Conservation (phyloP, 2,888 invertebrate species). For the Oithona nana region DNA sequence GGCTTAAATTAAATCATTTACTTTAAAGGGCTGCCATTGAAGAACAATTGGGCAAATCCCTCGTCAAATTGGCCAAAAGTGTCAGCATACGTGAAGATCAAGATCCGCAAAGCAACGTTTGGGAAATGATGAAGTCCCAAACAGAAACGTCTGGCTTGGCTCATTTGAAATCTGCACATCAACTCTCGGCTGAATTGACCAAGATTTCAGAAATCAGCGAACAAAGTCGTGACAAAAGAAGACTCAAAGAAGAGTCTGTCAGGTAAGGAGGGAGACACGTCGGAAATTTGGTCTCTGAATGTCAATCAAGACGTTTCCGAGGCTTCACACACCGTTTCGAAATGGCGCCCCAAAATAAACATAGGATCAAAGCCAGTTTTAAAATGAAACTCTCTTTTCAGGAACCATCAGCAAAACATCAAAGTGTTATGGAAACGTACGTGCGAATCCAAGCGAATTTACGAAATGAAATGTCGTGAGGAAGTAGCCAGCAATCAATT, state of each 20-base stretch:
- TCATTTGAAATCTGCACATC: background rate
- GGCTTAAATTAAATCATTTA: too few relatives aligned
- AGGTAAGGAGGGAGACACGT: too few relatives aligned
- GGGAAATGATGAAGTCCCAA: background rate
- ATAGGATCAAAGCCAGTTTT: too few relatives aligned
- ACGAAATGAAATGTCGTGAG: background rate
- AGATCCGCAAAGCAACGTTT: too few relatives aligned
- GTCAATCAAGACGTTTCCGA: too few relatives aligned
- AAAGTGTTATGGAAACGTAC: background rate
- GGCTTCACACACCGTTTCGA: too few relatives aligned
- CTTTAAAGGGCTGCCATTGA: background rate
- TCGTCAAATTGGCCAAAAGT: background rate
- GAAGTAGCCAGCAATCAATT: background rate
- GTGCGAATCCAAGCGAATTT: background rate
- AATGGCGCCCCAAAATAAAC: background rate
- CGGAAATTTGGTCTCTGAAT: too few relatives aligned
- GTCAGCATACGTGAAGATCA: background rate
- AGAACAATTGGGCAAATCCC: background rate
- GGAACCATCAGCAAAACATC: background rate
- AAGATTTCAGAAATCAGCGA: background rate
- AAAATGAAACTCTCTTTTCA: background rate
- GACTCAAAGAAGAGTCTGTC: background rate
- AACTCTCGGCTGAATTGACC: background rate
- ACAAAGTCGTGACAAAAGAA: background rate
- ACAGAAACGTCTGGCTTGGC: background rate